These are phyloP conservation scores for Pteronura brasiliensis DNA, from an alignment of 2,113 vertebrate species.

Conservation along the genomic window DNA sequence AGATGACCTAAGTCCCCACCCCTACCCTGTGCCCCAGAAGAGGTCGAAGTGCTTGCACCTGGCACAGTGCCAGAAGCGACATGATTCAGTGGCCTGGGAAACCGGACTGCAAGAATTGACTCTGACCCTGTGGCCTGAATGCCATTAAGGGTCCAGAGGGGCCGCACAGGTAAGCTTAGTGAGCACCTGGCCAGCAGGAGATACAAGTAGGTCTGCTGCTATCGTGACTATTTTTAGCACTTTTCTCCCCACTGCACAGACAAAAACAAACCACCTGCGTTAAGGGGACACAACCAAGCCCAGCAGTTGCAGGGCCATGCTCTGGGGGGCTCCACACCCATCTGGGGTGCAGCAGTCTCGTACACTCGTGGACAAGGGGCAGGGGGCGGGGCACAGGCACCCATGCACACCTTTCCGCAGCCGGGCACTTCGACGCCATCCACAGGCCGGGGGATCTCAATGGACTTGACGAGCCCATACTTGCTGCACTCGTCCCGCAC, in stretches of 20 bases:
- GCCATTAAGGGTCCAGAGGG: background rate
- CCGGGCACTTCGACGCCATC: conserved; percentile 95
- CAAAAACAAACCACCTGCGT: background rate
- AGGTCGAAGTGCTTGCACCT: background rate
- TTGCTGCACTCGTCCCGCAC: conserved; percentile 94
- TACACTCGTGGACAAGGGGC: fast-evolving
- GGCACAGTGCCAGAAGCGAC: background rate
- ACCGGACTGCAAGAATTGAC: background rate
- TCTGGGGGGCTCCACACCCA: background rate
- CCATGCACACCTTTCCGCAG: conserved; percentile 87
- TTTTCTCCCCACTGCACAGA: background rate
- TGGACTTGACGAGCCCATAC: conserved; percentile 94
- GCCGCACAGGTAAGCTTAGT: background rate
- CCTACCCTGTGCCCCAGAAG: background rate
- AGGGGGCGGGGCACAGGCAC: fast-evolving
- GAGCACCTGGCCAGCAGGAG: fast-evolving
- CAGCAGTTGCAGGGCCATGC: background rate
- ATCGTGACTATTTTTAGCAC: fast-evolving
- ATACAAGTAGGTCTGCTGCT: background rate
- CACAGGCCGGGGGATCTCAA: conserved; percentile 94
- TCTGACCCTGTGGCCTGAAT: background rate
- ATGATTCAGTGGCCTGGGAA: background rate
- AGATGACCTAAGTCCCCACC: background rate
- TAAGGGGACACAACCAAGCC: fast-evolving
- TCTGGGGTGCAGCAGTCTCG: background rate